These are phyloP conservation scores for Yponomeuta evonymella DNA, from an alignment of 2,888 invertebrate species.

Conservation along the genomic window DNA sequence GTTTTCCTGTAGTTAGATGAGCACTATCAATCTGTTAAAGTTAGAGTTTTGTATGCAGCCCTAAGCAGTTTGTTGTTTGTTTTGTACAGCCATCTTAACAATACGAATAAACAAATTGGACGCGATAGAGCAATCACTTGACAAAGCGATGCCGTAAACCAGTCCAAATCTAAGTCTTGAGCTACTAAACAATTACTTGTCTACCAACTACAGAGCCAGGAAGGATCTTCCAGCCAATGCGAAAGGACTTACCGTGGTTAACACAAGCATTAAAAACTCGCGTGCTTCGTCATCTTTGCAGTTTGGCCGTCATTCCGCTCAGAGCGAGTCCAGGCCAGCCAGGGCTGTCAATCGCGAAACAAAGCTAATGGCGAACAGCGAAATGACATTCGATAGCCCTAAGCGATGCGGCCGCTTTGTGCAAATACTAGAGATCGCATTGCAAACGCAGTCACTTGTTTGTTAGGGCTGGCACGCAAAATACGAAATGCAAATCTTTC, in stretches of 20 bases:
- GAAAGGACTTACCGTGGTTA: not conserved
- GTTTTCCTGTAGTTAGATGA: no score
- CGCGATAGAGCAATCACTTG: no score
- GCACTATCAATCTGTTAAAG: no score
- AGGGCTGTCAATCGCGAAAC: not conserved
- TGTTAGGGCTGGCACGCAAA: not conserved
- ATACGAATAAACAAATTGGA: no score
- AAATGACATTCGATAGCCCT: conserved; percentile 57
- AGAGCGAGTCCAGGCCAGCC: not conserved
- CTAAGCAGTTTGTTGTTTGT: no score
- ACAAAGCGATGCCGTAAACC: no score
- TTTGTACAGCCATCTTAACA: no score
- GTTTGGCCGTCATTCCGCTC: not conserved
- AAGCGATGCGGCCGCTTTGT: conserved; percentile 58
- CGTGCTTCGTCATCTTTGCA: conserved; percentile 7
- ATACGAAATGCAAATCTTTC: no score
- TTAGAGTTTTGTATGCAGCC: no score
- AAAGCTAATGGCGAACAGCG: conserved; percentile 52
- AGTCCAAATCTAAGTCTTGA: no score
- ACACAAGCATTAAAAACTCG: conserved; percentile 1
- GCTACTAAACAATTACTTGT: no score
- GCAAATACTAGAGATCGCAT: conserved; percentile 45
- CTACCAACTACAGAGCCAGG: no score
- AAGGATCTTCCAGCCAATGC: not conserved
- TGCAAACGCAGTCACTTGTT: conserved; percentile 13